Percentiles rank a stretch among this genome's conserved stretches.
Conservation (phyloP, 2,888 invertebrate species). For the Rhyacophila evoluta region DNA sequence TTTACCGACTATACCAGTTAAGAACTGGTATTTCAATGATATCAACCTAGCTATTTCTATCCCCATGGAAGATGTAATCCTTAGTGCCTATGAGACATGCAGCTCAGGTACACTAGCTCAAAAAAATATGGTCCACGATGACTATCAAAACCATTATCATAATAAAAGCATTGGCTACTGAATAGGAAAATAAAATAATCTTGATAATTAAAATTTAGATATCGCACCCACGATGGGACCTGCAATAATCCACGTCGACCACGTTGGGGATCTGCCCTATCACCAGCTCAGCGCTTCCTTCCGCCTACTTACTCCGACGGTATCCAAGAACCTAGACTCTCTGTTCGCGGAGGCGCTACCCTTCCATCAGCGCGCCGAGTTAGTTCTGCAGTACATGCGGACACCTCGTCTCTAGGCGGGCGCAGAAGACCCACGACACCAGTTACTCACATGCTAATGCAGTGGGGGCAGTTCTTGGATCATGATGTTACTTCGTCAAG, state of each 20-base stretch:
- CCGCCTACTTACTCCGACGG: conserved; percentile 88
- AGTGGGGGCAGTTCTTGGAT: conserved; percentile 93
- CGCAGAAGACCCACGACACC: conserved; percentile 63
- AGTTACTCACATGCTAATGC: conserved; percentile 84
- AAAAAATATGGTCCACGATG: too few species aligned
- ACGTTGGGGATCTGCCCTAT: conserved; percentile 86
- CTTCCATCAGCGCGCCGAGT: conserved; percentile 84
- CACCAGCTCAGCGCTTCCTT: conserved; percentile 84
- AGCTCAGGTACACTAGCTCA: too few species aligned
- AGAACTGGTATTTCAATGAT: too few species aligned
- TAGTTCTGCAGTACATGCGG: conserved; percentile 76
- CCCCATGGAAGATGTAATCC: too few species aligned
- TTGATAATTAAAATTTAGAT: conserved; percentile 68
- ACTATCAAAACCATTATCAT: too few species aligned
- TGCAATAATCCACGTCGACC: conserved; percentile 86
- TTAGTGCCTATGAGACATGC: too few species aligned
- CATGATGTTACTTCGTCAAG: conserved; percentile 88
- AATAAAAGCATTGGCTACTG: too few species aligned
- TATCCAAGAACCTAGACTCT: conserved; percentile 68
- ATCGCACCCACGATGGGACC: conserved; percentile 88
- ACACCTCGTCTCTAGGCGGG: background rate
- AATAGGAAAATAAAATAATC: too few species aligned
- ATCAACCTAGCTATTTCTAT: too few species aligned
- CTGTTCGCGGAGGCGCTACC: conserved; percentile 68
- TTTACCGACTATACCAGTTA: too few species aligned